Evolutionary conservation across 1,140 invertebrate species (phyloP).

Genomic region (Hypothenemus hampei): DNA sequence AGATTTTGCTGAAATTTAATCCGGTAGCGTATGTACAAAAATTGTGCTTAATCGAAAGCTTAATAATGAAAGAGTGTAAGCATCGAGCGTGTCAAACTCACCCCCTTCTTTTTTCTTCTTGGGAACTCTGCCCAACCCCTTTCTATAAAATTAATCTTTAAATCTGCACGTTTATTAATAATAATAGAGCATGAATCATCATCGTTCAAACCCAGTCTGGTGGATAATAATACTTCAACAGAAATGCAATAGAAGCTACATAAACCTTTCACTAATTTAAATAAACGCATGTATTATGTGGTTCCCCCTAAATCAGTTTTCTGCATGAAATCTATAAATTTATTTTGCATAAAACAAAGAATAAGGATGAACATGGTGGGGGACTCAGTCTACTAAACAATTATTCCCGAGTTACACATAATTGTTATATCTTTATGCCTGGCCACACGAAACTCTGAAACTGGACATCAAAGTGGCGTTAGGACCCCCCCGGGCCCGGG

Average conservation of each 20-base stretch:
- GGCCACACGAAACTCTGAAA: conserved; percentile 5
- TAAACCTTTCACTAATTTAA: no score
- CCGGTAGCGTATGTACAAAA: no score
- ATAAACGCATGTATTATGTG: no score
- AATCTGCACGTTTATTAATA: conserved; percentile 20
- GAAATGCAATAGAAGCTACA: no score
- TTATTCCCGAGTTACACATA: conserved; percentile 1
- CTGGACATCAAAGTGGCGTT: conserved; percentile 22
- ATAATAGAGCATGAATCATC: conserved; percentile 20
- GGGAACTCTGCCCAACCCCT: conserved; percentile 2
- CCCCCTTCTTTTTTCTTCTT: no score
- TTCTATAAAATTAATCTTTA: conserved; percentile 19
- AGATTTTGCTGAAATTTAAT: no score
- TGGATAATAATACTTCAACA: conserved; percentile 6
- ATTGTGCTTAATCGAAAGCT: no score
- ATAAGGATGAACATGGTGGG: background rate
- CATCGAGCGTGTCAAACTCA: no score
- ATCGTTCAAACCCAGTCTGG: background rate
- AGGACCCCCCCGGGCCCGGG: conserved; percentile 1
- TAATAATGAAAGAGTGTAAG: no score
- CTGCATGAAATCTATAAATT: no score
- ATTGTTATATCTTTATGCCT: background rate
- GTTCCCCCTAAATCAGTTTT: no score
- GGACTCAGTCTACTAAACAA: conserved; percentile 5
- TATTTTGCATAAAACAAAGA: no score